Percentiles rank a stretch among this genome's conserved stretches.
These are phyloP conservation scores for Potamilus streckersoni DNA, from an alignment of 1,140 invertebrate genomes.

Conservation along the genomic window DNA sequence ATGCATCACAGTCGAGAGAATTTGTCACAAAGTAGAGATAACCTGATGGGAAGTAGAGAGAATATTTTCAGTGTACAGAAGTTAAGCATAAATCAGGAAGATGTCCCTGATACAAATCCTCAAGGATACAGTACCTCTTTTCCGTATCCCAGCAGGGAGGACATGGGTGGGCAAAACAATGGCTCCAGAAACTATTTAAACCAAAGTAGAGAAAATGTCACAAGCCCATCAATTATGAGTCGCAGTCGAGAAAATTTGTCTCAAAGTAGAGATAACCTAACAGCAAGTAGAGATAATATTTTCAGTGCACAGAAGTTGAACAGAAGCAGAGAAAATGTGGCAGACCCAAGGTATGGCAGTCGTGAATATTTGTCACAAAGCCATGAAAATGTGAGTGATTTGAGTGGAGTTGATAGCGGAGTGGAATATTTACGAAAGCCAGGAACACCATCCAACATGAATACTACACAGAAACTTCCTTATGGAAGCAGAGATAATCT, in stretches of 20 bases:
- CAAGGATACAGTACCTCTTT: no score
- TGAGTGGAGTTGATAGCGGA: background rate
- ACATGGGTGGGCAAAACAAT: no score
- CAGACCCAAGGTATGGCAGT: background rate
- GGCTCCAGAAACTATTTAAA: no score
- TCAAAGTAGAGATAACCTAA: constrained; percentile 7
- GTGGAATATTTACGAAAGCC: background rate
- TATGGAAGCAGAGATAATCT: no score
- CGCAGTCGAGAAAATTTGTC: constrained; percentile 30
- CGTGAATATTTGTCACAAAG: constrained; percentile 3
- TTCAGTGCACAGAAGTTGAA: no score
- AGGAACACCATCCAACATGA: no score
- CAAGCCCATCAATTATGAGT: constrained; percentile 28
- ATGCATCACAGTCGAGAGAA: constrained; percentile 29
- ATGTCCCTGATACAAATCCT: no score
- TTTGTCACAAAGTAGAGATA: constrained; percentile 12
- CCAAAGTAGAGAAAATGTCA: constrained; percentile 9
- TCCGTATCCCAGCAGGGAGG: no score
- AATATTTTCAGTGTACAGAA: no score
- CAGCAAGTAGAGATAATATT: constrained; percentile 15
- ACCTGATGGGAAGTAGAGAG: constrained; percentile 17
- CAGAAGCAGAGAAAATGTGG: constrained; percentile 2
- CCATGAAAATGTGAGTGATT: constrained; percentile 1
- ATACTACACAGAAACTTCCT: no score
- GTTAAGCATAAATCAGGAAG: no score